Base-by-base conservation (phyloP, 2,797 vertebrate genomes). In the Sebastes steindachneri region DNA sequence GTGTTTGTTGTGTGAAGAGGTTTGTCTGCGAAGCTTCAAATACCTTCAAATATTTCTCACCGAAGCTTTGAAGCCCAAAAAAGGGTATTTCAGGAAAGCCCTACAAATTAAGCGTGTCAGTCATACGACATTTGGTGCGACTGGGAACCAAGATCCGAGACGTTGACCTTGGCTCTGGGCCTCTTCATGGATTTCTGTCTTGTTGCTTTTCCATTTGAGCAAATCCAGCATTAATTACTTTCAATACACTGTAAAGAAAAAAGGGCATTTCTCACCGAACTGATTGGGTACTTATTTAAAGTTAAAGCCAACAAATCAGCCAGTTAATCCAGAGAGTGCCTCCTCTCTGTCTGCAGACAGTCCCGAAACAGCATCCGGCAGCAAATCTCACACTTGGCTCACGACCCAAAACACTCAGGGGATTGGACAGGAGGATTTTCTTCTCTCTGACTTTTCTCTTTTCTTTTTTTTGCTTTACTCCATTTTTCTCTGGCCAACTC, bases 371-470 rank as follows among this genome's bases (percentile, higher is more conserved):
- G 82, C 89, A 79, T 81, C 83, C 63, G 51, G 58, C 86, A 85
- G 89, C 89, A 91, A 79, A 89, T 88, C 86, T 91, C 68, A 60
- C 75, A 55, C 70, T 91, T 89, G 90, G 88, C 89, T 88, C 77
- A 0, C 0, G n/a, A 89, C 77, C 82, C 54, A 26, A 80, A 75
- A 81, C 84, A 65, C 86, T 89, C 73, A 19, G 79, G 63, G 55
- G 72, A 88, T 86, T 85, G 71, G 62, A 75, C 75, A 2, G 57
- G 73, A 83, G 65, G 51, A 45, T 85, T 82, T 80, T 83, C 82
- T 72, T 76, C 66, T 41, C 54, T 59, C 25, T 28, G 10, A 17
- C 45, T 62, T 35, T 31, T 41, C 5, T 41, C 37, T 41, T 41
- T 41, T 41, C 37, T 0, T 41, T 41, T 58, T 33, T 35, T 41